Conservation (phyloP, 2,113 vertebrate genomes). For the Capreolus pygargus region DNA sequence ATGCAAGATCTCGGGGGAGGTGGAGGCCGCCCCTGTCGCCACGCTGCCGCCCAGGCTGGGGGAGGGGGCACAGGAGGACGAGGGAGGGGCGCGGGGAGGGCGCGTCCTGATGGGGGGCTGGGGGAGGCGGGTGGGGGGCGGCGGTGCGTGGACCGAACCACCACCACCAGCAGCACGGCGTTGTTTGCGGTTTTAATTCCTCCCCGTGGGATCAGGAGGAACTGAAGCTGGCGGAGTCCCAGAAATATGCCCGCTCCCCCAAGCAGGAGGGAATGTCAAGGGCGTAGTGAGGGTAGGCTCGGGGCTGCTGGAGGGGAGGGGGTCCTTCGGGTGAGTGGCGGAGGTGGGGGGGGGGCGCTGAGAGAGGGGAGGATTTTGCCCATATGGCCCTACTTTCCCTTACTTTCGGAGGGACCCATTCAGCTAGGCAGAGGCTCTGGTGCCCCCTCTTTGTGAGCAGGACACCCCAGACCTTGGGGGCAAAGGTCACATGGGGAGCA, state of each 20-base stretch:
- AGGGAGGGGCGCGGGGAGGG: background rate
- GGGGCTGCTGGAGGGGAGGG: background rate
- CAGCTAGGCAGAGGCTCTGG: background rate
- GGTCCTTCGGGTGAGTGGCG: background rate
- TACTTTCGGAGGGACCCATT: background rate
- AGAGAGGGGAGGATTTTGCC: background rate
- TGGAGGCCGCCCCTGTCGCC: conserved; percentile 15
- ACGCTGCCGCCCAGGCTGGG: background rate
- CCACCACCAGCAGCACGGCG: conserved; percentile 78
- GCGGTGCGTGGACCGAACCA: conserved; percentile 71
- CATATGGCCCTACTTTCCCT: background rate
- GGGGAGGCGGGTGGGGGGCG: background rate
- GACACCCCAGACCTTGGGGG: background rate
- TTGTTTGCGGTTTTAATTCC: conserved; percentile 75
- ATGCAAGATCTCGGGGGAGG: conserved; percentile 43
- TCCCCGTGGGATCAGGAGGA: conserved; percentile 79
- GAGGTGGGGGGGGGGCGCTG: too few species aligned
- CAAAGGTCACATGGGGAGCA: background rate
- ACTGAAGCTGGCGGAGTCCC: conserved; percentile 80
- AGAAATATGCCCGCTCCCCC: conserved; percentile 79
- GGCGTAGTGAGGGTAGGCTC: conserved; percentile 67
- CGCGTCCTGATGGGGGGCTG: background rate
- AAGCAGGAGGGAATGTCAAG: conserved; percentile 81
- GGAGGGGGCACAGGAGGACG: background rate
- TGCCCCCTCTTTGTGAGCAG: background rate